Conservation (phyloP, 2,113 vertebrate species). For the Lagopus muta region DNA sequence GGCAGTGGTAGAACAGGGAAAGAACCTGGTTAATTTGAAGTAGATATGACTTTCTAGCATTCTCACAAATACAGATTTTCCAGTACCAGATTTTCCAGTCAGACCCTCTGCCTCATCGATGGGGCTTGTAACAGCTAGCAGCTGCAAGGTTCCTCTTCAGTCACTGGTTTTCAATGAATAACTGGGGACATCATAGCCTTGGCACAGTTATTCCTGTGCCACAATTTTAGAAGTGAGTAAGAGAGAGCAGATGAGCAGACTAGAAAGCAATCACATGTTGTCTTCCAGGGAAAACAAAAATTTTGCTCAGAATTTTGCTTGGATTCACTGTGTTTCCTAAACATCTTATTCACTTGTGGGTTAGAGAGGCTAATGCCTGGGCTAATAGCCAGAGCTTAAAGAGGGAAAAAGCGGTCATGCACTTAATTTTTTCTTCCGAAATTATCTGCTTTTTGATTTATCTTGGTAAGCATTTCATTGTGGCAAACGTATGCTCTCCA, state of each 20-base stretch:
- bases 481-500: background rate
- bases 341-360: background rate
- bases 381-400: constrained; percentile 12
- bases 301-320: background rate
- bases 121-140: background rate
- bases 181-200: background rate
- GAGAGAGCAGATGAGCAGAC: background rate
- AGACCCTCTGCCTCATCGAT: background rate
- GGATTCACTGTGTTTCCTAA: background rate
- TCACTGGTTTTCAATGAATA: background rate
- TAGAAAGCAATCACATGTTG: background rate
- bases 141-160: background rate
- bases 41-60: background rate
- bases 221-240: background rate
- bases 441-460: constrained; percentile 30
- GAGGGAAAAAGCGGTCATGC: background rate
- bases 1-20: background rate
- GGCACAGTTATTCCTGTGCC: background rate
- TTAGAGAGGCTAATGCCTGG: constrained; percentile 3
- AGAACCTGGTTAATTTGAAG: background rate
- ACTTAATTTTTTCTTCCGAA: constrained; percentile 1
- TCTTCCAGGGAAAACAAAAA: background rate
- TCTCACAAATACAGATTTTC: background rate
- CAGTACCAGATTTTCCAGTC: background rate
- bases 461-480: background rate